phyloP scores from a whole-genome alignment of 2,113 vertebrate species.

The Stictonetta naevosa region DNA sequence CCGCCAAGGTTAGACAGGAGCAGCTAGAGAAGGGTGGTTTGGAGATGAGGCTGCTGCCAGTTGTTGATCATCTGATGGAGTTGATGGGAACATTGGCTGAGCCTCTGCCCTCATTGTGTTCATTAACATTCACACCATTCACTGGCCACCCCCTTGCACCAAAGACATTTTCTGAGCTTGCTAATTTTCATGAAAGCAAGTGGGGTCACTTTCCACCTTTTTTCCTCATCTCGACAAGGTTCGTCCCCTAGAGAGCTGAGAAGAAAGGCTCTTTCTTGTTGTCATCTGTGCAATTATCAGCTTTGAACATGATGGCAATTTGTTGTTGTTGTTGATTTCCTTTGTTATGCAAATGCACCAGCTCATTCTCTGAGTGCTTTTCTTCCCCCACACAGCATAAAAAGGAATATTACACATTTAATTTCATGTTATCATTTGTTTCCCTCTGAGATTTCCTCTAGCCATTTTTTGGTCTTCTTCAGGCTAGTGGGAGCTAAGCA shows the following conservation, averaged over 20 bases:
- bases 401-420: constrained; percentile 74
- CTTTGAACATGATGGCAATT: constrained; percentile 81
- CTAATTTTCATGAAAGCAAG: constrained; percentile 54
- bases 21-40: background rate
- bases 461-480: constrained; percentile 24
- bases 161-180: constrained; percentile 9
- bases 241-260: constrained; percentile 47
- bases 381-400: constrained; percentile 2
- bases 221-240: constrained; percentile 15
- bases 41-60: background rate
- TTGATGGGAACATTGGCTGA: background rate
- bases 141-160: background rate
- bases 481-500: constrained; percentile 42
- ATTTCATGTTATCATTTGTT: constrained; percentile 69
- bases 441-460: constrained; percentile 46
- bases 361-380: constrained; percentile 50
- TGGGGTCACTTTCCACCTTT: constrained; percentile 62
- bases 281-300: constrained; percentile 76
- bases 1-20: background rate
- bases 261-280: constrained; percentile 72
- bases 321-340: constrained; percentile 83
- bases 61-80: constrained; percentile 12
- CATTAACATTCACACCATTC: background rate
- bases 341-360: constrained; percentile 82
- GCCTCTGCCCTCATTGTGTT: background rate